Percentiles rank a stretch among this genome's conserved stretches.
phyloP scores from a whole-genome alignment of 2,113 vertebrate species.

The Strix uralensis region DNA sequence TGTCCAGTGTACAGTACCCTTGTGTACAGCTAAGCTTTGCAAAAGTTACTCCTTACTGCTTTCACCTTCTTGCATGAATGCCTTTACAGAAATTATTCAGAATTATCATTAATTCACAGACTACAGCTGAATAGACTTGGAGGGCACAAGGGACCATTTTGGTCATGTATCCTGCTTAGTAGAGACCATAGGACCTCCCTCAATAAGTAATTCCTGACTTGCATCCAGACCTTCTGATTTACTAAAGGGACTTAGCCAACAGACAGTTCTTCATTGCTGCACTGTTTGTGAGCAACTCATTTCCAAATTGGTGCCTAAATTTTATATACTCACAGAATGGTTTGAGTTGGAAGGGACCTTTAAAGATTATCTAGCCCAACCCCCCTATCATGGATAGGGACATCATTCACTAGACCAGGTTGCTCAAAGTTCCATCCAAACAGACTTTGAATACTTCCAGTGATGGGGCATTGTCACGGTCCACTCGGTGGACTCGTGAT shows the following conservation, averaged over 20 bases:
- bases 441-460: background rate
- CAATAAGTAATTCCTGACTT: background rate
- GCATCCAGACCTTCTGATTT: background rate
- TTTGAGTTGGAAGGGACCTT: background rate
- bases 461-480: too few relatives aligned
- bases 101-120: background rate
- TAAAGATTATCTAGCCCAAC: background rate
- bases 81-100: constrained; percentile 2
- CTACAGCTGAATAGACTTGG: background rate
- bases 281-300: background rate
- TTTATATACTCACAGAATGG: background rate
- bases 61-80: background rate
- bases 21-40: background rate
- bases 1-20: background rate
- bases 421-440: background rate
- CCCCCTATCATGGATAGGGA: background rate
- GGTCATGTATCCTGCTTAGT: background rate
- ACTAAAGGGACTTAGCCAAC: background rate
- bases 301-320: background rate
- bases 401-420: background rate
- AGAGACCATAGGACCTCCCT: background rate
- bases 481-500: too few relatives aligned
- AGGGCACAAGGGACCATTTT: background rate
- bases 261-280: background rate
- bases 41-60: background rate